These are phyloP conservation scores for Dynastes grantii DNA, from an alignment of 2,888 invertebrate species.

Conservation along the genomic window DNA sequence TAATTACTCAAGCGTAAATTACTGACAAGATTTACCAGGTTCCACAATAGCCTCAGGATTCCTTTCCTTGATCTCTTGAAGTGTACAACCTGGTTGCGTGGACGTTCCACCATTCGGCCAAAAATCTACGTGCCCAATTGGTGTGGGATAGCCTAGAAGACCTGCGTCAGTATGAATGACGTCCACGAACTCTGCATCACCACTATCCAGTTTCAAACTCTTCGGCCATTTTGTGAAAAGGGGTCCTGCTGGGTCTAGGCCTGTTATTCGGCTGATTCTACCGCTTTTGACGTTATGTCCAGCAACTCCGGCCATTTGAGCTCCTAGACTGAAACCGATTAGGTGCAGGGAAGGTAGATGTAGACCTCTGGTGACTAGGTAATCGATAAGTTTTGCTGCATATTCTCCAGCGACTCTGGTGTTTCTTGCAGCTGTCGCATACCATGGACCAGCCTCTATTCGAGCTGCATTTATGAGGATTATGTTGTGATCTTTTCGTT, in stretches of 20 bases:
- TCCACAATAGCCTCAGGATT: slow-evolving; percentile 68
- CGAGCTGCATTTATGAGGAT: slow-evolving; percentile 75
- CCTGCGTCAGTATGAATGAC: slow-evolving; percentile 84
- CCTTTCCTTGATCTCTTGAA: slow-evolving; percentile 72
- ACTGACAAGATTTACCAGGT: slow-evolving; percentile 59
- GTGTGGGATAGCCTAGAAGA: slow-evolving; percentile 78
- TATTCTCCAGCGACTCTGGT: slow-evolving; percentile 76
- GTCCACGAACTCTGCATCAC: slow-evolving; percentile 78
- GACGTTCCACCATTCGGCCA: slow-evolving; percentile 82
- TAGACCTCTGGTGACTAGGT: slow-evolving; percentile 74
- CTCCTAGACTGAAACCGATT: slow-evolving; percentile 77
- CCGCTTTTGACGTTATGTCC: slow-evolving; percentile 74
- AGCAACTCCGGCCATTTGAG: slow-evolving; percentile 78
- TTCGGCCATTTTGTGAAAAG: slow-evolving; percentile 74
- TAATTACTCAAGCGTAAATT: neutral
- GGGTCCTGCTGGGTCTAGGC: slow-evolving; percentile 78
- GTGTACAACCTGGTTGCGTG: slow-evolving; percentile 81
- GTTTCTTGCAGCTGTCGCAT: slow-evolving; percentile 74
- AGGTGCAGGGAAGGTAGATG: slow-evolving; percentile 74
- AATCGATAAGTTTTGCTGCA: slow-evolving; percentile 75
- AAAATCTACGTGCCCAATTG: slow-evolving; percentile 83
- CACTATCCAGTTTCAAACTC: slow-evolving; percentile 72
- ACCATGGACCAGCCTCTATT: slow-evolving; percentile 78
- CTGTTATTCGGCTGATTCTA: slow-evolving; percentile 76
- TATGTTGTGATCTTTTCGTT: slow-evolving; percentile 75